Conservation (phyloP, 2,113 vertebrate species). For the Herpetotheres cachinnans region DNA sequence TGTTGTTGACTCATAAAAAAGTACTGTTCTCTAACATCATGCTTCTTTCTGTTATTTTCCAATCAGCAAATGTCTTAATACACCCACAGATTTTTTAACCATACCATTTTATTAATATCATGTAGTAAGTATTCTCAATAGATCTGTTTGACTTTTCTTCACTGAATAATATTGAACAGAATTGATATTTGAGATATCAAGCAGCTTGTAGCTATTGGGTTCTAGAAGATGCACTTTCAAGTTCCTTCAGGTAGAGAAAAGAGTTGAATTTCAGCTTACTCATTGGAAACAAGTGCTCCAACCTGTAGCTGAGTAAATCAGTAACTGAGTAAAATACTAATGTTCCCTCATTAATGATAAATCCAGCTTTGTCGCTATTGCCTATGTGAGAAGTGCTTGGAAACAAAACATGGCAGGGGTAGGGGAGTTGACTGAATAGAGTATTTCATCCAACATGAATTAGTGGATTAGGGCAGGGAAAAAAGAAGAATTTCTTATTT, state of each 20-base stretch:
- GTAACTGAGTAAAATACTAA: background rate
- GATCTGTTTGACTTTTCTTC: background rate
- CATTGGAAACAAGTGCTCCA: background rate
- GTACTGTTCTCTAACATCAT: background rate
- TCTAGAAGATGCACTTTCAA: background rate
- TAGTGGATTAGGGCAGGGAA: background rate
- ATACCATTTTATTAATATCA: background rate
- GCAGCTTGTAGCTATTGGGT: background rate
- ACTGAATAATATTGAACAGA: background rate
- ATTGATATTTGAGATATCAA: background rate
- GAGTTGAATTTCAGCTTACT: background rate
- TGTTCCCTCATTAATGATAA: background rate
- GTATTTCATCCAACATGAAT: background rate
- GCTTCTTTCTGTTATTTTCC: background rate
- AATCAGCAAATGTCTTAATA: background rate
- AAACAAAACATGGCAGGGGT: background rate
- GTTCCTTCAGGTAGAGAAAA: background rate
- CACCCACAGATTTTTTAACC: background rate
- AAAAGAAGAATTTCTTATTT: background rate
- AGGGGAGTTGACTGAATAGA: background rate
- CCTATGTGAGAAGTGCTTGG: background rate
- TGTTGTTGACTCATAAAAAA: background rate
- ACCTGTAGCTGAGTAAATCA: background rate
- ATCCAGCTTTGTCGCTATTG: background rate
- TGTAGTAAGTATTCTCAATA: background rate